phyloP scores from a whole-genome alignment of 2,113 vertebrate genomes.

The Anoura caudifer region DNA sequence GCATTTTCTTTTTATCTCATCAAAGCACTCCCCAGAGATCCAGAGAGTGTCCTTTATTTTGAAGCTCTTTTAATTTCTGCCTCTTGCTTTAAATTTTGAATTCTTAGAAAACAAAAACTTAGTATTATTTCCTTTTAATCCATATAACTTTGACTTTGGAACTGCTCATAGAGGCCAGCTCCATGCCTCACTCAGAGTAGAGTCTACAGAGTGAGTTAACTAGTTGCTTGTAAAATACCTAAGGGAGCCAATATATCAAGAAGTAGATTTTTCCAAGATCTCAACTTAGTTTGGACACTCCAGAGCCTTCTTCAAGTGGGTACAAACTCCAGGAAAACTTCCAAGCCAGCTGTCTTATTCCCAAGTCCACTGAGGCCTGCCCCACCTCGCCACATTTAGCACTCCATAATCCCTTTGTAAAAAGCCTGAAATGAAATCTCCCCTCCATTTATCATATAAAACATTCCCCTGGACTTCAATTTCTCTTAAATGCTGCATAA shows the following conservation, averaged over 20 bases:
- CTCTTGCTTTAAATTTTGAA: constrained; percentile 26
- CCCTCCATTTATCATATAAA: background rate
- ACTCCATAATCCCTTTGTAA: background rate
- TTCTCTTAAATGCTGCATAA: constrained; percentile 21
- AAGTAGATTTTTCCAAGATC: background rate
- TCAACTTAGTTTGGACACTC: background rate
- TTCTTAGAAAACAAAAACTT: constrained; percentile 15
- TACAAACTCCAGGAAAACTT: background rate
- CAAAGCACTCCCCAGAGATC: background rate
- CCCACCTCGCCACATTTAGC: background rate
- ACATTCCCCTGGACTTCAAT: background rate
- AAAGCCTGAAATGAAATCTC: background rate
- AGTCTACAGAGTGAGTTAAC: background rate
- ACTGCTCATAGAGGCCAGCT: background rate
- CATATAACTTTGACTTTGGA: background rate
- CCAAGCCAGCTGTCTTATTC: background rate
- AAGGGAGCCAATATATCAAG: background rate
- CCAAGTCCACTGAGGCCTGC: background rate
- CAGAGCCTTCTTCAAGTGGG: background rate
- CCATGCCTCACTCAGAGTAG: background rate
- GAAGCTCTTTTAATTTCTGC: constrained; percentile 21
- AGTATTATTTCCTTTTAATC: background rate
- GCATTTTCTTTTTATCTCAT: background rate
- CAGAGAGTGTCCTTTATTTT: constrained; percentile 6
- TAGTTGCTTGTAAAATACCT: background rate